Evolutionary conservation across 2,888 invertebrate genomes (phyloP).

Genomic region (Tinea semifulvella): DNA sequence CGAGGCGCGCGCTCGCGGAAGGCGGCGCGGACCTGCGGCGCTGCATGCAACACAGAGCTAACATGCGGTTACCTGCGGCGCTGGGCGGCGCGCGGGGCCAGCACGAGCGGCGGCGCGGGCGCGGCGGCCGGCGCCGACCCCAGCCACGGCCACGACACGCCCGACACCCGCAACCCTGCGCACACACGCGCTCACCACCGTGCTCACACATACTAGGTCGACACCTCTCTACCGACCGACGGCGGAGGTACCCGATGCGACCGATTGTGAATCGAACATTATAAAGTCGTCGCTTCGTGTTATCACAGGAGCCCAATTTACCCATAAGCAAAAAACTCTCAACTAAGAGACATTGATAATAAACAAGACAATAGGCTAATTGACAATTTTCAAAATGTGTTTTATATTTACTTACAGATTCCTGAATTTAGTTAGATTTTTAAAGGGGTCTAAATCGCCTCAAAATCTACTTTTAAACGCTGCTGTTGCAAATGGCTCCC

Average conservation of each 20-base stretch:
- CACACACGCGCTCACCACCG: slow-evolving; percentile 49
- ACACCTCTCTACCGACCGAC: slow-evolving; percentile 15
- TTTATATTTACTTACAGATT: too few species aligned
- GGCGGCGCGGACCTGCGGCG: slow-evolving; percentile 69
- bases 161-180: slow-evolving; percentile 80
- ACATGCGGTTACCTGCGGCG: slow-evolving; percentile 71
- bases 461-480: too few species aligned
- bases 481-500: too few species aligned
- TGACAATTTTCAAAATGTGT: too few species aligned
- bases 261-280: too few species aligned
- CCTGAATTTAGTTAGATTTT: too few species aligned
- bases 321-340: slow-evolving; percentile 7
- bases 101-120: slow-evolving; percentile 73
- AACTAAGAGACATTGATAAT: slow-evolving; percentile 10
- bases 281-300: background rate
- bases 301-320: slow-evolving; percentile 7
- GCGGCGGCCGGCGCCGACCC: slow-evolving; percentile 69
- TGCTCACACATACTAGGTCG: slow-evolving; percentile 22
- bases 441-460: too few species aligned
- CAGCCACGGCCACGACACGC: slow-evolving; percentile 82
- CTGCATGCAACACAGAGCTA: slow-evolving; percentile 59
- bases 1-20: slow-evolving; percentile 72
- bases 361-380: slow-evolving; percentile 9
- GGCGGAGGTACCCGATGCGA: too few species aligned
- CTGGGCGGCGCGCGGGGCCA: slow-evolving; percentile 78